A percentile compares a stretch with the other conserved stretches of the same genome.
These are phyloP conservation scores for Merodon equestris DNA, from an alignment of 2,888 invertebrate genomes.

Conservation along the genomic window DNA sequence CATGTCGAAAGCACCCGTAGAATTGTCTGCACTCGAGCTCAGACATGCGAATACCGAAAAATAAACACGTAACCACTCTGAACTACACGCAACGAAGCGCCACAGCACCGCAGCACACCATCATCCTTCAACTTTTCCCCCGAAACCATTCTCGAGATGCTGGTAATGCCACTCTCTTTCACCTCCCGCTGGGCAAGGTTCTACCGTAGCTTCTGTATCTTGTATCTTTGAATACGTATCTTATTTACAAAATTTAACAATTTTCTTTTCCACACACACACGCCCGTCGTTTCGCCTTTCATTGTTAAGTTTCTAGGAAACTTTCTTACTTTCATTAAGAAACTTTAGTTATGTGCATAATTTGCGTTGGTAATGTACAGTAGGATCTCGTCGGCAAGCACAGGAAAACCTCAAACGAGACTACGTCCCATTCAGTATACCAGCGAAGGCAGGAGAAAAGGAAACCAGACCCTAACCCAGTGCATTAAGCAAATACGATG, in stretches of 20 bases:
- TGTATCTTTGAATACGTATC: conserved; percentile 43
- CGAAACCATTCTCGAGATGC: conserved; percentile 13
- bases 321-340: conserved; percentile 67
- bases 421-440: conserved; percentile 1
- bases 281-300: neutral
- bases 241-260: conserved; percentile 53
- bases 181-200: conserved; percentile 9
- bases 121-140: conserved; percentile 11
- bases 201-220: conserved; percentile 20
- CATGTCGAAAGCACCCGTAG: neutral
- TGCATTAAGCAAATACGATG: conserved; percentile 54
- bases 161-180: neutral
- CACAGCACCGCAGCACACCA: too few species aligned
- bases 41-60: neutral
- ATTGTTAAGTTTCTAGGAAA: conserved; percentile 9
- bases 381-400: neutral
- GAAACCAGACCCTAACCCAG: conserved; percentile 28
- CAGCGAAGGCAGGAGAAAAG: neutral
- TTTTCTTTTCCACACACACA: conserved; percentile 23
- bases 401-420: conserved; percentile 50
- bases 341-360: conserved; percentile 69
- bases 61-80: conserved; percentile 33
- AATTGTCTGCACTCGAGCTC: neutral
- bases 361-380: conserved; percentile 61
- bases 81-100: conserved; percentile 24